A percentile compares a stretch with the other conserved stretches of the same genome.
Evolutionary conservation across 2,113 vertebrate genomes (phyloP).

Genomic region (Nothobranchius furzeri): DNA sequence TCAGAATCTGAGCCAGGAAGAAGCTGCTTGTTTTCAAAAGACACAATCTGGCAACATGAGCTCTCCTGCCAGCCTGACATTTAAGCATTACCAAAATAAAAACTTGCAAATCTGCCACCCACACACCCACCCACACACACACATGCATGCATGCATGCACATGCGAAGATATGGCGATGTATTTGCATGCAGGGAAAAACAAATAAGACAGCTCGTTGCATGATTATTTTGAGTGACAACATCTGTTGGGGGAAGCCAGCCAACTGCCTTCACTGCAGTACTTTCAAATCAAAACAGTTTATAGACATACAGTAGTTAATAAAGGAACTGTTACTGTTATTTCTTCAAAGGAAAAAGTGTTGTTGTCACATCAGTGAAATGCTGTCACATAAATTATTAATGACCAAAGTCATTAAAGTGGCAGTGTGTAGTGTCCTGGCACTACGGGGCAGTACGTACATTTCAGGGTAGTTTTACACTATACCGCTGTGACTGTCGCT

Average conservation of each 20-base stretch:
- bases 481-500: no score
- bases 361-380: slow-evolving; percentile 1
- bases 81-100: not conserved
- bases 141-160: no score
- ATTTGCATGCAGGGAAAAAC: not conserved
- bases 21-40: not conserved
- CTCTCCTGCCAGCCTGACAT: not conserved
- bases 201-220: slow-evolving; percentile 8
- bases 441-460: no score
- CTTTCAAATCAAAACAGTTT: slow-evolving; percentile 17
- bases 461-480: no score
- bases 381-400: not conserved
- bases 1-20: not conserved
- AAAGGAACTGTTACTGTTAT: not conserved
- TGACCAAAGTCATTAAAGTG: not conserved
- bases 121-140: no score
- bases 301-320: slow-evolving; percentile 1
- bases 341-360: slow-evolving; percentile 9
- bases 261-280: slow-evolving; percentile 11
- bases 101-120: no score
- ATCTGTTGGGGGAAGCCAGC: slow-evolving; percentile 25
- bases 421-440: no score
- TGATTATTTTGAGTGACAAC: slow-evolving; percentile 17
- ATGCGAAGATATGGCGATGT: no score
- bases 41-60: not conserved